Evolutionary conservation across 2,888 invertebrate genomes (phyloP), one percentile per base, ranked within the genome.

Genomic region (Sturmia bella): DNA sequence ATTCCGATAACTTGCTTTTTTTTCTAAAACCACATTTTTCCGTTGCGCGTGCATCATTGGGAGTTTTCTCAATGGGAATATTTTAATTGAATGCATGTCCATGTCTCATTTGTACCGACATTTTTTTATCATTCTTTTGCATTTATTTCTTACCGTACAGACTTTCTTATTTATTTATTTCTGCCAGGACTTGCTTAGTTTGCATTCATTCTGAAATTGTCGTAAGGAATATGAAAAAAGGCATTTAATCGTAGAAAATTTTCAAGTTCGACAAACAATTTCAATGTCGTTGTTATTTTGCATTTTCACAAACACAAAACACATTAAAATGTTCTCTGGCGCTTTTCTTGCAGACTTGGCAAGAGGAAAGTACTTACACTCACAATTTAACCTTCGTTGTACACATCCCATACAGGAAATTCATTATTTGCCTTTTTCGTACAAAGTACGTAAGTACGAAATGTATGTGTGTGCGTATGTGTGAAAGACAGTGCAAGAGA

Each of bases 251-350:
- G 88, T 87, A 69, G 32, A 88, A 89, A 87, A 89, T 89, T 89
- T 89, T 89, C 89, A 89, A 89, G 89, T 89, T 89, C 89, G 89
- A 87, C 89, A 89, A 89, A 87, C 88, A 88, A 88, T 87, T 89
- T 89, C 89, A 89, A 89, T 89, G 89, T 87, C 89, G 88, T 87
- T 87, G 74, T 70, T 87, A 85, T 84, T 68, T 84, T 72, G 79
- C 83, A 75, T 76, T 70, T 54, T 57, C 48, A 32, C 32, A 32
- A 32, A 48, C 37, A 43, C 63, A 59, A 70, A 74, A 78, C 56
- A 82, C 70, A 76, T 77, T 68, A 37, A 81, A 69, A 70, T 70
- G 19, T 50, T 52, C 17, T 21, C n/a, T n/a, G 19, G 50, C n/a
- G 32, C 17, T 39, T 3, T 21, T 37, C 13, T 21, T 32, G 7